These are phyloP conservation scores for Priapulus caudatus DNA, from an alignment of 2,888 invertebrate species.

Conservation along the genomic window DNA sequence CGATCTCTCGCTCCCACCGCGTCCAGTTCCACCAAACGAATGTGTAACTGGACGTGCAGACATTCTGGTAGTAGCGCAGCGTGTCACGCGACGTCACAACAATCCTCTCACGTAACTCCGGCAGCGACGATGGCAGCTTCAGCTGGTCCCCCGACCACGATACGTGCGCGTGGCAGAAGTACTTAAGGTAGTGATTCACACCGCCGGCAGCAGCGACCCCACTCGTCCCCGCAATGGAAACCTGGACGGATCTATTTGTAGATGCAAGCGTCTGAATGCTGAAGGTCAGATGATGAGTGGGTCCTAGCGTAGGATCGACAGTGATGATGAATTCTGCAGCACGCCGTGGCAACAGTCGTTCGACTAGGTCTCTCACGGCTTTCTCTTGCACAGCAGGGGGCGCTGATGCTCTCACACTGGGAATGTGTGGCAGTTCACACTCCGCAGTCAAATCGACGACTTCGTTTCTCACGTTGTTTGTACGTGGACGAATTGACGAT, in stretches of 20 bases:
- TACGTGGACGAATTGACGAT: no score
- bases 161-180: constrained; percentile 63
- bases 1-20: constrained; percentile 73
- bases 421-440: no score
- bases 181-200: constrained; percentile 72
- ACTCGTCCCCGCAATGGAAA: constrained; percentile 41
- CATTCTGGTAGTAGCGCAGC: constrained; percentile 87
- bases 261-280: not conserved
- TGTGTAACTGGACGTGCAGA: constrained; percentile 73
- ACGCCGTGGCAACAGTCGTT: constrained; percentile 39
- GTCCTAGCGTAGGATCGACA: constrained; percentile 41
- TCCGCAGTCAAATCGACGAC: no score
- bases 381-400: constrained; percentile 31
- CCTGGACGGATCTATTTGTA: not conserved
- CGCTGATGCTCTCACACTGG: no score
- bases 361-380: constrained; percentile 40
- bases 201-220: constrained; percentile 75
- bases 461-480: no score
- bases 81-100: constrained; percentile 42
- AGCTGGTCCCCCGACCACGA: constrained; percentile 67
- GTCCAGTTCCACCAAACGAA: constrained; percentile 77
- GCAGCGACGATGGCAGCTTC: constrained; percentile 30
- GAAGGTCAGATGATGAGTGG: no score
- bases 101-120: constrained; percentile 23
- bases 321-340: constrained; percentile 41